These are phyloP conservation scores for Nysson spinosus DNA, from an alignment of 2,888 invertebrate species.

Conservation along the genomic window DNA sequence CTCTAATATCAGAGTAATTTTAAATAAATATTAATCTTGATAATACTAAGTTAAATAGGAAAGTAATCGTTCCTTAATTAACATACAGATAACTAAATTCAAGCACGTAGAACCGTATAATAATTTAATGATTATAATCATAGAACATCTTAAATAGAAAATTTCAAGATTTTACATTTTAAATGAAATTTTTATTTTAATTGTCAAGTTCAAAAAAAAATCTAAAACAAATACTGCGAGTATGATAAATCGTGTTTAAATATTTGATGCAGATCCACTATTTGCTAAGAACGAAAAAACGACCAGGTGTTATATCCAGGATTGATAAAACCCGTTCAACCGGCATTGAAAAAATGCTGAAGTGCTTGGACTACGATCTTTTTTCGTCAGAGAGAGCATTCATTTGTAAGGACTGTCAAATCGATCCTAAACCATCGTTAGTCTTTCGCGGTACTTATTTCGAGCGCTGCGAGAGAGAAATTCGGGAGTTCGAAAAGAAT, in stretches of 20 bases:
- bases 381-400: slow-evolving; percentile 29
- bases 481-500: slow-evolving; percentile 47
- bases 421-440: slow-evolving; percentile 18
- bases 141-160: too few relatives aligned
- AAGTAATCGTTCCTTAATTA: not conserved
- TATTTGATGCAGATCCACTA: slow-evolving; percentile 61
- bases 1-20: not conserved
- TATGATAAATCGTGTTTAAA: not conserved
- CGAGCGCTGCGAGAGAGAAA: slow-evolving; percentile 55
- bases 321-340: slow-evolving; percentile 57
- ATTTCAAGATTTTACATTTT: too few relatives aligned
- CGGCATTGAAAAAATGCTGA: slow-evolving; percentile 64
- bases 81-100: too few relatives aligned
- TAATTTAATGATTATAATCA: too few relatives aligned
- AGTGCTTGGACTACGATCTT: slow-evolving; percentile 58
- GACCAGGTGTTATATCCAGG: slow-evolving; percentile 62
- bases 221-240: too few relatives aligned
- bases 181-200: too few relatives aligned
- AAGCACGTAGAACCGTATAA: too few relatives aligned
- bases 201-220: too few relatives aligned
- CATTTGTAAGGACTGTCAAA: slow-evolving; percentile 12
- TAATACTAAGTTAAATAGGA: not conserved
- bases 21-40: not conserved
- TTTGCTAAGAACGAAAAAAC: slow-evolving; percentile 59
- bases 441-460: slow-evolving; percentile 46